Percentiles rank a stretch among this genome's conserved stretches.
Evolutionary conservation across 2,888 invertebrate genomes (phyloP).

Genomic region (Meliscaeva auricollis): DNA sequence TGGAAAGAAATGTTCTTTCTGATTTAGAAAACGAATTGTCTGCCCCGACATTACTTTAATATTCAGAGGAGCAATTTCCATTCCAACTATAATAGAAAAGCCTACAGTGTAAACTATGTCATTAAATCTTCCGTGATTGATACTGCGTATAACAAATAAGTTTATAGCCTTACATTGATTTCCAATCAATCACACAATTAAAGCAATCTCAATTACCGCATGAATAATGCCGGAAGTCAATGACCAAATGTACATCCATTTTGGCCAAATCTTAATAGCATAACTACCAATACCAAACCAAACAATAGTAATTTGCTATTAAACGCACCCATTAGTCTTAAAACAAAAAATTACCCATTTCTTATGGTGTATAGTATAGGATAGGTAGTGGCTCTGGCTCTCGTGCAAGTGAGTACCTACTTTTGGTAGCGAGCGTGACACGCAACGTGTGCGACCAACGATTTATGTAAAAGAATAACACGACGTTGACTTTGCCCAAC

Average conservation of each 20-base stretch:
- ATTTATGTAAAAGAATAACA: constrained; percentile 73
- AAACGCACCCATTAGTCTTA: constrained; percentile 71
- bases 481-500: constrained; percentile 73
- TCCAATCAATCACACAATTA: constrained; percentile 43
- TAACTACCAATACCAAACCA: constrained; percentile 11
- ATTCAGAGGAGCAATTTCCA: too few relatives aligned
- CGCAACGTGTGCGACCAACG: constrained; percentile 75
- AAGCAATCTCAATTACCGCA: constrained; percentile 24
- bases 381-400: background rate
- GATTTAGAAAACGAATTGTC: too few relatives aligned
- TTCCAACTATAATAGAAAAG: too few relatives aligned
- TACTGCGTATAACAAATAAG: too few relatives aligned
- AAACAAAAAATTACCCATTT: constrained; percentile 19
- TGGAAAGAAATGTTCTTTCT: too few relatives aligned
- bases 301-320: constrained; percentile 71
- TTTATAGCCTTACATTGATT: background rate
- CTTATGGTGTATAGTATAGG: background rate
- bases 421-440: constrained; percentile 60
- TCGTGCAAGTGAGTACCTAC: constrained; percentile 52
- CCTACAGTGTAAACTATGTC: background rate
- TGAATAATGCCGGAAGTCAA: constrained; percentile 43
- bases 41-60: too few relatives aligned
- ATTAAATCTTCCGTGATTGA: background rate
- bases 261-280: constrained; percentile 53
- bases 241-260: constrained; percentile 45